These are phyloP conservation scores for Athene cunicularia DNA, from an alignment of 2,113 vertebrate genomes.

Conservation along the genomic window DNA sequence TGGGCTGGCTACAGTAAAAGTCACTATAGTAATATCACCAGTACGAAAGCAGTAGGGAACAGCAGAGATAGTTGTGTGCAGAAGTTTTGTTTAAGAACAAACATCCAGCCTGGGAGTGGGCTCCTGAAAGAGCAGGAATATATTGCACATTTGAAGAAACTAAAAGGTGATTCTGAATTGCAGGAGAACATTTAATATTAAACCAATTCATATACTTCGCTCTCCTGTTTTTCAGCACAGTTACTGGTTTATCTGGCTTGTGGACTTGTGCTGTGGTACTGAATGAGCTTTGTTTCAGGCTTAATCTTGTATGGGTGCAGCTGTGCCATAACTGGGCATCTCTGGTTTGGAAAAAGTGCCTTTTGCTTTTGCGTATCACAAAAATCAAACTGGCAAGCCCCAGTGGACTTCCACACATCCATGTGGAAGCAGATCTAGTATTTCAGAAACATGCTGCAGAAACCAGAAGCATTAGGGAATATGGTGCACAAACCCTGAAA, in stretches of 20 bases:
- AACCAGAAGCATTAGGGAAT: neutral
- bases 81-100: neutral
- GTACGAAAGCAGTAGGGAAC: neutral
- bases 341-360: neutral
- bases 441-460: neutral
- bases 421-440: neutral
- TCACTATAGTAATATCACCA: neutral
- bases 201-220: neutral
- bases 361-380: neutral
- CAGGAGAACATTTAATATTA: neutral
- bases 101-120: neutral
- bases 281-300: neutral
- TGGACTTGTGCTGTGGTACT: neutral
- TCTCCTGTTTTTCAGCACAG: neutral
- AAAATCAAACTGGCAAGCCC: neutral
- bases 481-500: neutral
- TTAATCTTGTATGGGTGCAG: neutral
- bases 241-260: neutral
- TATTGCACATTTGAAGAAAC: neutral
- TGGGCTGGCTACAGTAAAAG: neutral
- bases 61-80: rapidly evolving
- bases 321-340: neutral
- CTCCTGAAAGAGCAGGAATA: neutral
- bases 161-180: neutral
- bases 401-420: rapidly evolving